These are phyloP conservation scores for Gymnopithys bicolor DNA, from an alignment of 2,797 vertebrate species.

Conservation along the genomic window DNA sequence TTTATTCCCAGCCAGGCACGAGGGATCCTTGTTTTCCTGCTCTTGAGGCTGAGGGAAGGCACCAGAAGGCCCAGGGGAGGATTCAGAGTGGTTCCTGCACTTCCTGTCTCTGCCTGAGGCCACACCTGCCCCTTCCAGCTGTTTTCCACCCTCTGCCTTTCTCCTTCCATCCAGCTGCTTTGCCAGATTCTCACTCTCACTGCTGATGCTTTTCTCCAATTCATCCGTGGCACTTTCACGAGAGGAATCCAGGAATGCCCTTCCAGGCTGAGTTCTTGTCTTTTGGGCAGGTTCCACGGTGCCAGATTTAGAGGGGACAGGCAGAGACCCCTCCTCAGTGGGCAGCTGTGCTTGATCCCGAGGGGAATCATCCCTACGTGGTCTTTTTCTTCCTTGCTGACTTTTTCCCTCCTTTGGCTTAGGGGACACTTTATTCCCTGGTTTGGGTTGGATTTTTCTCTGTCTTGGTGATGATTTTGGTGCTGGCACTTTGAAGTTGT, in stretches of 20 bases:
- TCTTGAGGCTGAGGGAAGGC: background rate
- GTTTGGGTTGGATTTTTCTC: background rate
- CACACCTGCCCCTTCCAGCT: fast-evolving
- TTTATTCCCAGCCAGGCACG: fast-evolving
- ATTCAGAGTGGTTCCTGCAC: background rate
- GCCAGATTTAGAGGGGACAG: background rate
- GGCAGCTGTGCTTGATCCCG: fast-evolving
- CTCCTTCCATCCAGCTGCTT: background rate
- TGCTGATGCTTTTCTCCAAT: background rate
- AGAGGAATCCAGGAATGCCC: background rate
- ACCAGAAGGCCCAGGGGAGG: background rate
- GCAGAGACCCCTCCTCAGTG: background rate
- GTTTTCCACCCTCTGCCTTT: background rate
- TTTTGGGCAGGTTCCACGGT: fast-evolving
- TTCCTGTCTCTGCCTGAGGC: background rate
- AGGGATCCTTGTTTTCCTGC: background rate
- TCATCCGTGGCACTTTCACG: background rate
- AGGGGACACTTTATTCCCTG: fast-evolving
- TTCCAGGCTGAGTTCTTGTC: fast-evolving
- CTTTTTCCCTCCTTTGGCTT: background rate
- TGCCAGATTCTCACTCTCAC: background rate
- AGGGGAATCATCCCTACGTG: fast-evolving
- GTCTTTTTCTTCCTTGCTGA: background rate
- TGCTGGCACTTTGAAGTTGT: fast-evolving
- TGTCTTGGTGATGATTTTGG: fast-evolving